These are phyloP conservation scores for Leucoraja ocellata DNA, from an alignment of 2,797 vertebrate species.

Conservation along the genomic window DNA sequence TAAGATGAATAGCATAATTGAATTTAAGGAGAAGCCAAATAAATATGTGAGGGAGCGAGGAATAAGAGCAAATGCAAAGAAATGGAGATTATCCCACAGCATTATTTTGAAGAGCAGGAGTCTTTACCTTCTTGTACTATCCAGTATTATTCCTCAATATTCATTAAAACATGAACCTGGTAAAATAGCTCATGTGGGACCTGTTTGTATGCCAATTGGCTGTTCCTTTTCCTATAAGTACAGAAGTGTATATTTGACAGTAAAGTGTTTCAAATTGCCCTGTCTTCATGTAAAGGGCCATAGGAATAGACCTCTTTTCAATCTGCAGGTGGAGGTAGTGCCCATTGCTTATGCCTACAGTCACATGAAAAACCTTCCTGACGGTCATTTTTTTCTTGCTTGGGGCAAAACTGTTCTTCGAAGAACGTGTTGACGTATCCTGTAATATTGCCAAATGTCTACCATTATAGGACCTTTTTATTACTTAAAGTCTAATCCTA, in stretches of 20 bases:
- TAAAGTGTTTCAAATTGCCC: background rate
- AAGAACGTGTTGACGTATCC: background rate
- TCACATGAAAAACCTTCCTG: background rate
- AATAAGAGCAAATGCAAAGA: background rate
- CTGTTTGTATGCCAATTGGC: background rate
- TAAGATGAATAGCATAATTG: background rate
- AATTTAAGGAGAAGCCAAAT: background rate
- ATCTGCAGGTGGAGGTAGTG: background rate
- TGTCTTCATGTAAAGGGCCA: background rate
- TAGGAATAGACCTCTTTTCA: background rate
- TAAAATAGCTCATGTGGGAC: background rate
- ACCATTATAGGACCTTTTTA: background rate
- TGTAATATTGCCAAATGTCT: background rate
- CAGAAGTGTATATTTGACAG: background rate
- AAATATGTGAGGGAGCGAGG: background rate
- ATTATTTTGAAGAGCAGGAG: slow-evolving; percentile 3
- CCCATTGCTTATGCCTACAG: background rate
- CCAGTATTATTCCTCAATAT: background rate
- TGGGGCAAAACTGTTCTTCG: background rate
- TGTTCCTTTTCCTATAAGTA: background rate
- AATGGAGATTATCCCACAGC: background rate
- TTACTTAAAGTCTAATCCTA: background rate
- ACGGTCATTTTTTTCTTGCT: background rate
- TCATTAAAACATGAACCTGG: background rate
- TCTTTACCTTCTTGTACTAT: background rate